Percentiles rank a stretch among this genome's conserved stretches.
Evolutionary conservation across 2,113 vertebrate species (phyloP).

Genomic region (Tangachromis dhanisi): DNA sequence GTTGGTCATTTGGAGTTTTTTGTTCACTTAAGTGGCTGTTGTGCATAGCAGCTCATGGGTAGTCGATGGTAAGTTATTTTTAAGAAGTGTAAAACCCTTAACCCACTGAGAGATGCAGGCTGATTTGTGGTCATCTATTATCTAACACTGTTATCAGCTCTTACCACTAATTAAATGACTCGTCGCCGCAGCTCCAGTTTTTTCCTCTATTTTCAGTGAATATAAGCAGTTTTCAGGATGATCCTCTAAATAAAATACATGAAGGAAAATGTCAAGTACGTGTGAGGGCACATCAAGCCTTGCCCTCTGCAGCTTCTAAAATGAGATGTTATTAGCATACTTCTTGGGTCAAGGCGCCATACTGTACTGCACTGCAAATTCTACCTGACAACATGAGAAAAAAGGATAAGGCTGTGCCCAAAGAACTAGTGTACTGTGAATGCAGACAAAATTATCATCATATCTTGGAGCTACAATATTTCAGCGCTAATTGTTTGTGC

Average conservation of each 20-base stretch:
- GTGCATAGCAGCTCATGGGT: not conserved
- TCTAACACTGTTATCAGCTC: not conserved
- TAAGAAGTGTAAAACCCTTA: not conserved
- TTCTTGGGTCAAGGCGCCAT: not conserved
- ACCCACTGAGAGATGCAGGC: not conserved
- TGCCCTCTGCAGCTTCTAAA: not conserved
- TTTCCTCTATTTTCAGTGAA: not conserved
- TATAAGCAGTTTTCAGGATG: not conserved
- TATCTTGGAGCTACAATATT: not conserved
- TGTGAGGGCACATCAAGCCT: not conserved
- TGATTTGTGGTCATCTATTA: not conserved
- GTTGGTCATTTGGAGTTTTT: not conserved
- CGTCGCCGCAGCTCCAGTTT: not conserved
- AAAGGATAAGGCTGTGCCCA: not conserved
- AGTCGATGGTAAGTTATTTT: not conserved
- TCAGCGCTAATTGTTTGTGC: conserved; percentile 32
- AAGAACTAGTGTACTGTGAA: not conserved
- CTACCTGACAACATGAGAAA: not conserved
- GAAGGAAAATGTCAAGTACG: not conserved
- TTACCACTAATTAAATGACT: not conserved
- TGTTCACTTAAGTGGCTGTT: not conserved
- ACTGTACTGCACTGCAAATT: not conserved
- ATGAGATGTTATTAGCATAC: not conserved
- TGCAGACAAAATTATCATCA: not conserved
- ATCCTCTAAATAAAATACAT: not conserved